Conservation (phyloP, 1,140 invertebrate species). For the Neomicropteryx cornuta region DNA sequence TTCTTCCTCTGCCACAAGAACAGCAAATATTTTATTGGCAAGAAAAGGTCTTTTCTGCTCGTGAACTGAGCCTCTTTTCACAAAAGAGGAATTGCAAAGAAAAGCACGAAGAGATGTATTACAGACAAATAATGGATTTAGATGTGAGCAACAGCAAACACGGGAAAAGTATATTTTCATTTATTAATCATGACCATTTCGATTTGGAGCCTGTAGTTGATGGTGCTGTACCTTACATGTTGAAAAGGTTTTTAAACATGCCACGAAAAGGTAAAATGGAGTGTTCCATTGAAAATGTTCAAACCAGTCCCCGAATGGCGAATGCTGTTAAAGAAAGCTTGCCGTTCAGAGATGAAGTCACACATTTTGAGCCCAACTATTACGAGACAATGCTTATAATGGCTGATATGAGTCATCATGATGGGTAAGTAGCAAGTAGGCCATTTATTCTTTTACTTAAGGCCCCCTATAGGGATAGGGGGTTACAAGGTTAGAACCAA, state of each 20-base stretch:
- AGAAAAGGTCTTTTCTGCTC: constrained; percentile 28
- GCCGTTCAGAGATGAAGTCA: too few relatives aligned
- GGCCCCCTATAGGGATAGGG: too few relatives aligned
- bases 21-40: constrained; percentile 32
- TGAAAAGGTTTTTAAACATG: too few relatives aligned
- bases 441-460: too few relatives aligned
- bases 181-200: constrained; percentile 25
- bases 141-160: constrained; percentile 17
- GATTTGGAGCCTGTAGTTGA: constrained; percentile 24
- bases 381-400: constrained; percentile 9
- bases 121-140: constrained; percentile 20
- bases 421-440: constrained; percentile 11
- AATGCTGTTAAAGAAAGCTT: too few relatives aligned
- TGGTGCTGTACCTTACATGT: constrained; percentile 29
- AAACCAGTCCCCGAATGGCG: too few relatives aligned
- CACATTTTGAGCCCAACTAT: background rate
- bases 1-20: constrained; percentile 16
- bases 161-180: constrained; percentile 22
- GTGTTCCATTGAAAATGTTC: too few relatives aligned
- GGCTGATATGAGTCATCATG: constrained; percentile 13
- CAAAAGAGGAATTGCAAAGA: constrained; percentile 23
- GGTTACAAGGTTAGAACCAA: too few relatives aligned
- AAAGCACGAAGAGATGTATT: constrained; percentile 22
- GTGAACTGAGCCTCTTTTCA: constrained; percentile 23
- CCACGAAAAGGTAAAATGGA: too few relatives aligned